Base-by-base conservation (phyloP, 2,888 invertebrate genomes). In the Linnaemya vulpina region DNA sequence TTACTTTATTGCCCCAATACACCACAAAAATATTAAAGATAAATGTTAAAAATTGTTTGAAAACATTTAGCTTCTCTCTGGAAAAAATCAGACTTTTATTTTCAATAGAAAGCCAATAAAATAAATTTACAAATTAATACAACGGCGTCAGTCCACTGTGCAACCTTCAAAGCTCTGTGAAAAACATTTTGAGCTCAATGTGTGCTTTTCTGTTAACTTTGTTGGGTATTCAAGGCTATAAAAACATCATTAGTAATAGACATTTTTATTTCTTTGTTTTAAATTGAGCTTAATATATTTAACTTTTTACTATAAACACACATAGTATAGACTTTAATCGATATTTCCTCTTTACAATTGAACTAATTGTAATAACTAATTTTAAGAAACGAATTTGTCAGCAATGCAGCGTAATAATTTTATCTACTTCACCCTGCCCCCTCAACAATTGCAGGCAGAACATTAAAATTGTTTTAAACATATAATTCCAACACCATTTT, bases 231-330 rank as follows among this genome's bases (percentile, higher is more conserved):
- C 17, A 58, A 58, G 1, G n/a, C n/a, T 58, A 35, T 35, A 35
- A 38, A 43, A 63, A 22, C 1, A 15, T 63, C 13, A 13, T 3
- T 7, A 22, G 20, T 43, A 22, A 43, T 22, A 22, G 8, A 8
- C 30, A 58, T 30, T 30, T 10, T 22, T 30, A 30, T 30, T 15
- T 25, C 11, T 22, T 25, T 1, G 1, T 78, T 62, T 60, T 55
- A 25, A 55, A 76, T 84, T 81, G 38, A 73, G 73, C 82, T 85
- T 81, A 85, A 51, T 63, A 58, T 74, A 70, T 60, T 81, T 83
- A 35, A 67, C 62, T 22, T 53, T 67, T 51, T 73, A 67, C 51
- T 62, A 60, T 74, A 63, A 74, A 70, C 43, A 67, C 53, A 73
- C 68, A 68, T 20, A 60, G 30, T n/a, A 43, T 38, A 30, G 25